Evolutionary conservation across 2,113 vertebrate genomes (phyloP), one percentile per base, ranked within the genome.

Genomic region (Cyprinodon brontotheroides): DNA sequence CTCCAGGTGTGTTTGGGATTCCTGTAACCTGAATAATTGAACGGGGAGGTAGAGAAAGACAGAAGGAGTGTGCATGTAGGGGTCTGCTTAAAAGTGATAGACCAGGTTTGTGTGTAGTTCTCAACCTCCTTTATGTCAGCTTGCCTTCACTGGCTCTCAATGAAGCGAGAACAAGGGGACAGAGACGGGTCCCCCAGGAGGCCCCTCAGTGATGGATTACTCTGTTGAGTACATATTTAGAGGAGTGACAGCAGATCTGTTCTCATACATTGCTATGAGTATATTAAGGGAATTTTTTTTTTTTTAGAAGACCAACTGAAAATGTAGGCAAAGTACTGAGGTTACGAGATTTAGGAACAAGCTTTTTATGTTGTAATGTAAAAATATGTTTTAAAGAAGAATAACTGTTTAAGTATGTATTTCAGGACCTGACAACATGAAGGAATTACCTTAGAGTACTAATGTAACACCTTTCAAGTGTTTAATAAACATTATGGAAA

Each of bases 111-210:
- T 84, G 84, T 80, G 64, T 38, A 65, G 74, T 45, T 59, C 76
- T 84, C 72, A 84, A 87, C 83, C 61, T 90, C 74, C 83, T 87
- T 86, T 65, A 64, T 84, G 89, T 93, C 91, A 87, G 89, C 92
- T 92, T 63, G 65, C 91, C 91, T 84, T 92, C 91, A 93, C 74
- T 92, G 83, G 89, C 77, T 92, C 86, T 94, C 91, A 94, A 94
- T 94, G 87, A 90, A 92, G 93, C 88, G 85, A 80, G 86, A 93
- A 93, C 77, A 92, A 82, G 88, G 80, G 80, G 87, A 87, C 72
- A 75, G 84, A 77, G 89, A 74, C 43, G 61, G 67, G 82, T 39
- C 50, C 61, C 1, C 78, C 53, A 64, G 37, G 74, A 11, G 79
- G 85, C 85, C 87, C 82, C 81, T 39, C 81, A 6, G 1, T 94